Evolutionary conservation across 1,140 invertebrate genomes (phyloP), one percentile per base, ranked within the genome.

Genomic region (Drosophila carrolli): DNA sequence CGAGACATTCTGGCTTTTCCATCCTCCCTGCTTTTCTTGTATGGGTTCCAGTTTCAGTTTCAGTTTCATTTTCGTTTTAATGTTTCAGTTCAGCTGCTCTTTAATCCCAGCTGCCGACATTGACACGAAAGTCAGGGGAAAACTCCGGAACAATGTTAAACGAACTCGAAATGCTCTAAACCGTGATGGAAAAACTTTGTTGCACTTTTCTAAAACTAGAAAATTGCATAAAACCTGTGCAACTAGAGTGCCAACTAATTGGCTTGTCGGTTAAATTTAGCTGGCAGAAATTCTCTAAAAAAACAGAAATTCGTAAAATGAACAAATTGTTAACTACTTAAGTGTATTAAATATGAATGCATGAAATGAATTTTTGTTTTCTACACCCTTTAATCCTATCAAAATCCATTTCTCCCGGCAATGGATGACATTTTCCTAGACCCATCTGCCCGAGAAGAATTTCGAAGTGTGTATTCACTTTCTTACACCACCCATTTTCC

Each of bases 161-260:
- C 68, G 38, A 71, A 72, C 66, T 70, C 37, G 14, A 44, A 72
- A 71, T 51, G 44, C 50, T 58, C 29, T 38, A 70, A 55, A 47
- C 41, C 48, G 13, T 40, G 37, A 67, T 50, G 54, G 8, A 19
- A 10, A 47, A 70, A 70, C 59, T 66, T 63, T 62, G 27, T 29
- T 63, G 58, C 35, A 14, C 14, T 65, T 37, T 16, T 0, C 9
- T 2, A 10, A 46, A 46, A 67, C 62, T 68, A 19, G n/a, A 8
- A 29, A 67, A 55, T 32, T 46, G 6, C 40, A 54, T 4, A 10
- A 13, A 57, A 47, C n/a, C 32, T 27, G 11, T 5, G 43, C 43
- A 5, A 59, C 41, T 13, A 19, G 14, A 11, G 10, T 16, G 35
- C 8, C 48, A 5, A 4, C 48, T 50, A 50, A 50, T 35, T 50